Evolutionary conservation across 2,113 vertebrate species (phyloP).

Genomic region (Epinephelus fuscoguttatus): DNA sequence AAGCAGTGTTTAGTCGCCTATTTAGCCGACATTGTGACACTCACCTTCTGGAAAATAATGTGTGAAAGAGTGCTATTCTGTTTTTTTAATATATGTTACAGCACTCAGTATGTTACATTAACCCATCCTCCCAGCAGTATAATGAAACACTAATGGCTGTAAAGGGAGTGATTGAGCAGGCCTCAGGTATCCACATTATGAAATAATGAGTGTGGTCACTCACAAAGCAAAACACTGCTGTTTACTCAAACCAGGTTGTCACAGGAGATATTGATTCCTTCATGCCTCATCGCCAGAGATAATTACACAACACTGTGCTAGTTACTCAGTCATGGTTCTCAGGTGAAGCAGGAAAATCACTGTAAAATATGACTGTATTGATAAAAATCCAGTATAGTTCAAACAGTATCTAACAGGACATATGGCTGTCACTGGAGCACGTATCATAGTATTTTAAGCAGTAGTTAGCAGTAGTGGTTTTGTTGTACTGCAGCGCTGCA

Average conservation of each 20-base stretch:
- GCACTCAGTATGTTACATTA: background rate
- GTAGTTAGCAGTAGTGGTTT: background rate
- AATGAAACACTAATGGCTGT: slow-evolving; percentile 7
- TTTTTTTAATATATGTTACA: background rate
- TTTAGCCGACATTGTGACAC: background rate
- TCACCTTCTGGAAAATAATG: background rate
- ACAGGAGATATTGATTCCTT: slow-evolving; percentile 26
- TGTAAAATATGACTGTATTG: slow-evolving; percentile 20
- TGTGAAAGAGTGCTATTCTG: background rate
- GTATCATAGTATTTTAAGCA: background rate
- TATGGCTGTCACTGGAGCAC: background rate
- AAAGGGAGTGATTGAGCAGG: slow-evolving; percentile 19
- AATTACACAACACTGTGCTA: slow-evolving; percentile 23
- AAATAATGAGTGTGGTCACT: slow-evolving; percentile 29
- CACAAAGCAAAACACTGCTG: slow-evolving; percentile 30
- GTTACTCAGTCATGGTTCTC: slow-evolving; percentile 15
- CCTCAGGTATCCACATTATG: slow-evolving; percentile 30
- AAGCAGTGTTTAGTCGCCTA: too few species aligned
- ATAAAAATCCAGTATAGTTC: slow-evolving; percentile 20
- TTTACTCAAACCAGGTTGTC: slow-evolving; percentile 34
- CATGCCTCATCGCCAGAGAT: slow-evolving; percentile 43
- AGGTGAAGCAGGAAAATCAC: slow-evolving; percentile 9
- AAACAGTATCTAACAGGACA: slow-evolving; percentile 1
- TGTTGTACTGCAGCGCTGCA: slow-evolving; percentile 3
- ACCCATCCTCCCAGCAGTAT: background rate